Evolutionary conservation across 2,797 vertebrate species (phyloP).

Genomic region (Pangasius larnaudii): DNA sequence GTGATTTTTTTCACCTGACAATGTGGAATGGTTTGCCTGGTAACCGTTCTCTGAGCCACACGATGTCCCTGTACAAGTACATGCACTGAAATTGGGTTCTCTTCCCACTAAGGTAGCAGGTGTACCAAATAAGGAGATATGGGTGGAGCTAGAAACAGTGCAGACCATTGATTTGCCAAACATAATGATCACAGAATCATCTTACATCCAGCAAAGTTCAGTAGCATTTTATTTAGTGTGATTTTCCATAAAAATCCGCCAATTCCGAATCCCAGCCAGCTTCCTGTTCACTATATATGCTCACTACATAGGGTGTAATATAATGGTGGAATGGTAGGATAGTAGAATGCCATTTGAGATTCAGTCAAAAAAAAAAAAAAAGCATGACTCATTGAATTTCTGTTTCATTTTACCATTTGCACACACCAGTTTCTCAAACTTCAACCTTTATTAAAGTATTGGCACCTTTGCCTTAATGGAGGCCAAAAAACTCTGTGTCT

Average conservation of each 20-base stretch:
- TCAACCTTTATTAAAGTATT: neutral
- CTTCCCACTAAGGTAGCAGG: neutral
- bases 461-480: neutral
- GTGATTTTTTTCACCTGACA: neutral
- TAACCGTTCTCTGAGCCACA: neutral
- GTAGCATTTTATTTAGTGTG: neutral
- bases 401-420: neutral
- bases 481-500: neutral
- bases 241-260: neutral
- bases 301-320: neutral
- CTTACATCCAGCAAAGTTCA: neutral
- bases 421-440: neutral
- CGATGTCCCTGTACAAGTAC: neutral
- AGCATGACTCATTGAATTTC: neutral
- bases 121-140: conserved; percentile 4
- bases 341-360: neutral
- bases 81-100: neutral
- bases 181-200: neutral
- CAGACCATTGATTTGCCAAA: neutral
- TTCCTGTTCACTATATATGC: neutral
- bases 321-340: neutral
- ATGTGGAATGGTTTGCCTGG: neutral
- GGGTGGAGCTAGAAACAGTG: neutral
- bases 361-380: too few species aligned
- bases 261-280: neutral